Conservation (phyloP, 2,888 invertebrate species). For the Orthosia gothica region DNA sequence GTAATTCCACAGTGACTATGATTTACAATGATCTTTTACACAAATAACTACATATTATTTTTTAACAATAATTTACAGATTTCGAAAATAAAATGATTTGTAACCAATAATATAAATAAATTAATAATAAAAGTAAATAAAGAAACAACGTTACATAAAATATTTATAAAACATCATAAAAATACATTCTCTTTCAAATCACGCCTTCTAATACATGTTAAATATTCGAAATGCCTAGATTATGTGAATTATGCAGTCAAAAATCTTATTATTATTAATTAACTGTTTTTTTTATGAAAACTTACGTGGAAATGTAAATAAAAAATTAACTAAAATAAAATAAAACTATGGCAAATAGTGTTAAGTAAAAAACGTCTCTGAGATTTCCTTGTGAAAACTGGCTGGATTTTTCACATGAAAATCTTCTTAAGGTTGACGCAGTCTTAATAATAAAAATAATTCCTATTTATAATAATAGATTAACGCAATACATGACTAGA, state of each 20-base stretch:
- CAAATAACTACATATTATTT: slow-evolving; percentile 72
- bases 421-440: slow-evolving; percentile 48
- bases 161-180: slow-evolving; percentile 65
- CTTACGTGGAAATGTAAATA: slow-evolving; percentile 59
- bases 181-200: slow-evolving; percentile 66
- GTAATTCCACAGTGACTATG: slow-evolving; percentile 71
- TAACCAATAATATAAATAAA: slow-evolving; percentile 40
- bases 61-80: slow-evolving; percentile 82
- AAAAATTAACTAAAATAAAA: slow-evolving; percentile 1
- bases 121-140: slow-evolving; percentile 3
- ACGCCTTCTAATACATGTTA: slow-evolving; percentile 56
- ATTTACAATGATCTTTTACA: slow-evolving; percentile 73
- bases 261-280: slow-evolving; percentile 72
- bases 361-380: slow-evolving; percentile 1
- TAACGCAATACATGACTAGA: slow-evolving; percentile 29
- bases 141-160: slow-evolving; percentile 32
- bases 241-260: slow-evolving; percentile 76
- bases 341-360: background rate
- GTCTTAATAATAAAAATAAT: slow-evolving; percentile 4
- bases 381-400: slow-evolving; percentile 83
- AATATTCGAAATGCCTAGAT: slow-evolving; percentile 63
- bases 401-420: slow-evolving; percentile 84
- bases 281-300: slow-evolving; percentile 65
- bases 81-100: slow-evolving; percentile 10
- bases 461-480: background rate